phyloP scores from a whole-genome alignment of 1,140 invertebrate genomes.

The Pogonomyrmex barbatus region DNA sequence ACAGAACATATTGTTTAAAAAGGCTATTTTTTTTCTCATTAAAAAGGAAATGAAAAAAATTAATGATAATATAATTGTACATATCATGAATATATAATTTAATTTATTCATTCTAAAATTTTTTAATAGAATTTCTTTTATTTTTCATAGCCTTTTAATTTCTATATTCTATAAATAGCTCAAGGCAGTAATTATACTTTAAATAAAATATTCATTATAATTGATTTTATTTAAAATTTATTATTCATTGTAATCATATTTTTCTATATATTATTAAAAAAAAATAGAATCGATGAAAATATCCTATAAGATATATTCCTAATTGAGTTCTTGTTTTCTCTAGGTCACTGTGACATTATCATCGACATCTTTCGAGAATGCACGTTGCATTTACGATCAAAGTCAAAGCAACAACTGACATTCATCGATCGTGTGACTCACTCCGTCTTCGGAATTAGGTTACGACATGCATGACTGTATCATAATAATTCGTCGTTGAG shows the following conservation, averaged over 20 bases:
- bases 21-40: too few species aligned
- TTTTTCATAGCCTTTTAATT: not conserved
- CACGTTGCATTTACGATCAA: conserved; percentile 17
- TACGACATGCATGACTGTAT: conserved; percentile 34
- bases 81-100: not conserved
- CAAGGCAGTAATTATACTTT: not conserved
- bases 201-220: not conserved
- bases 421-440: conserved; percentile 53
- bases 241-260: not conserved
- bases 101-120: not conserved
- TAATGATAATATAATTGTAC: too few species aligned
- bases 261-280: not conserved
- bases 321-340: not conserved
- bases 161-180: not conserved
- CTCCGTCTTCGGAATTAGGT: conserved; percentile 40
- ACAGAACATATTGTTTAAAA: too few species aligned
- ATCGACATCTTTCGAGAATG: not conserved
- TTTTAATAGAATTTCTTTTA: not conserved
- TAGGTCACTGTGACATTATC: not conserved
- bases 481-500: conserved; percentile 43
- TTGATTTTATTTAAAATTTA: not conserved
- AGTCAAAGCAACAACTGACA: conserved; percentile 27
- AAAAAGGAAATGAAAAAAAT: too few species aligned
- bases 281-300: not conserved
- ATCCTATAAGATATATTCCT: not conserved